These are phyloP conservation scores for Cephus nigrinus DNA, from an alignment of 2,888 invertebrate species.

Conservation along the genomic window DNA sequence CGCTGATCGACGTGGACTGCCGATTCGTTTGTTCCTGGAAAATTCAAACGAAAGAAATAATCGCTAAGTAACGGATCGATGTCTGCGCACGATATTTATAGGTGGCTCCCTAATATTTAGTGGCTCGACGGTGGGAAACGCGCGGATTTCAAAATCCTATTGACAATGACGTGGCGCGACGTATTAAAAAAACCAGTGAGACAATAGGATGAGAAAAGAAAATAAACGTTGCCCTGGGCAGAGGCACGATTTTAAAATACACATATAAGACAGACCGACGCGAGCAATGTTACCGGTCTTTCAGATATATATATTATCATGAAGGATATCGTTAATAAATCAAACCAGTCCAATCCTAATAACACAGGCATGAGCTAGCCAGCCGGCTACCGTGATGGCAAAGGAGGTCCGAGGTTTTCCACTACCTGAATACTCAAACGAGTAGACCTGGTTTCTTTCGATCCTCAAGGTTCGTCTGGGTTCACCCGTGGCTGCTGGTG, in stretches of 20 bases:
- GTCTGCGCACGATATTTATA: background rate
- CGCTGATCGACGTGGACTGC: no score
- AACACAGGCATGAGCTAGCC: no score
- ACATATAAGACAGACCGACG: no score
- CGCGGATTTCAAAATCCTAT: background rate
- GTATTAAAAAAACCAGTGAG: background rate
- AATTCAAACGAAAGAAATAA: background rate
- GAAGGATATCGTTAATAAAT: no score
- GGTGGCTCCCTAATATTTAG: background rate
- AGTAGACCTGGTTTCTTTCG: background rate
- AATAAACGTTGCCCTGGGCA: no score
- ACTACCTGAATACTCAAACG: background rate
- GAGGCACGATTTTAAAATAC: no score
- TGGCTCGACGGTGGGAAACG: background rate
- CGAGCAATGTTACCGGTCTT: no score
- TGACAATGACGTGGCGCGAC: background rate
- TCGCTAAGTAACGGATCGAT: background rate
- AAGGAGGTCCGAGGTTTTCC: background rate
- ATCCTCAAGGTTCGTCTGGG: background rate
- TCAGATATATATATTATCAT: no score
- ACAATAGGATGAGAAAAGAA: background rate
- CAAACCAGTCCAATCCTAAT: no score
- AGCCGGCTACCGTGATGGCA: background rate
- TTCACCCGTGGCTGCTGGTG: background rate
- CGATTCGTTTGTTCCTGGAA: background rate